Evolutionary conservation across 2,888 invertebrate genomes (phyloP), one percentile per base, ranked within the genome.

Genomic region (Andrena minutula): DNA sequence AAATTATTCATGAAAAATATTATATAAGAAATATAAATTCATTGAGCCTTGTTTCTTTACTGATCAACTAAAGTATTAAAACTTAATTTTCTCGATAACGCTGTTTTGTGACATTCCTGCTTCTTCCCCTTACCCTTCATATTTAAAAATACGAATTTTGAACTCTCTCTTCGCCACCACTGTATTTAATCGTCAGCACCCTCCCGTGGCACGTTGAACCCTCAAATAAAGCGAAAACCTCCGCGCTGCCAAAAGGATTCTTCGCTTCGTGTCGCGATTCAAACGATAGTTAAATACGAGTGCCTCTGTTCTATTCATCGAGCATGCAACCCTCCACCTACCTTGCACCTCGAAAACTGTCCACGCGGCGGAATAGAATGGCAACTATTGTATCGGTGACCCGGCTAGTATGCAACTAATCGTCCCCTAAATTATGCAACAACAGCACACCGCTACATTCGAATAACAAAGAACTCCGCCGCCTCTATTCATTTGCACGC

Each of bases 311-410:
- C 81, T 72, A 68, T 80, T 68, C 72, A 80, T 80, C 72, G 75
- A 69, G 75, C 69, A 81, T 78, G 81, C 85, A 84, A 75, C 85
- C 85, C 87, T 75, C 63, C 82, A 87, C 86, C 87, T 87, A 86
- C 87, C 85, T 85, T 80, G 71, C 71, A 78, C 77, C 68, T 63
- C 61, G 47, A 41, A 75, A 79, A 77, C 51, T 73, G 61, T 75
- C 75, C 75, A 66, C 47, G 16, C 63, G 16, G n/a, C 23, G 23
- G n/a, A 60, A 65, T 65, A 70, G 69, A 75, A 69, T 69, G 49
- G 51, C n/a, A n/a, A 35, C 70, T 30, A 66, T 66, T 64, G 73
- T 61, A 70, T 70, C 77, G 60, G 58, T 26, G 73, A 65, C 53
- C 41, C 49, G 53, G 26, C 56, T n/a, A 51, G 49, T 56, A 61